Percentiles rank a stretch among this genome's conserved stretches.
Evolutionary conservation across 2,888 invertebrate genomes (phyloP).

Genomic region (Augochlorella aurata): DNA sequence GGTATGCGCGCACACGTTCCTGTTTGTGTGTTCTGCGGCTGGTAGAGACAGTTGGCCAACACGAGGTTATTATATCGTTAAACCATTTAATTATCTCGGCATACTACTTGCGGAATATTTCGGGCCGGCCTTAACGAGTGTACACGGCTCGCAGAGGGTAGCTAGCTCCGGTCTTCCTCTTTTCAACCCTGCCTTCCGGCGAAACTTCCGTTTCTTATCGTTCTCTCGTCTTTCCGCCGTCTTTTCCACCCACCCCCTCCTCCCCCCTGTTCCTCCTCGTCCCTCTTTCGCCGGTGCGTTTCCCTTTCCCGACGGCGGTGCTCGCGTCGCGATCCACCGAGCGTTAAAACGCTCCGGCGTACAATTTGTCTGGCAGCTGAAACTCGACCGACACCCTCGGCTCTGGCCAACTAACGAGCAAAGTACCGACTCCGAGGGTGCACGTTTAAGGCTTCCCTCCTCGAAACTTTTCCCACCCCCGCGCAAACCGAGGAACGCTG

Average conservation of each 20-base stretch:
- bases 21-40: conserved; percentile 65
- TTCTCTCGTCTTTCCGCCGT: not conserved
- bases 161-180: conserved; percentile 6
- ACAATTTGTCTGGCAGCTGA: conserved; percentile 74
- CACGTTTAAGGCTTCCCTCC: conserved; percentile 54
- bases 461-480: conserved; percentile 53
- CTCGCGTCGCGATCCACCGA: conserved; percentile 58
- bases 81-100: conserved; percentile 82
- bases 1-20: conserved; percentile 8
- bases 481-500: conserved; percentile 21
- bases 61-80: conserved; percentile 81
- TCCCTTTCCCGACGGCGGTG: not conserved
- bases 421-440: conserved; percentile 51
- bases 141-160: conserved; percentile 60
- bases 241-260: conserved; percentile 24
- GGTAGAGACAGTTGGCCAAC: conserved; percentile 73
- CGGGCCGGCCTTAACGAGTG: conserved; percentile 74
- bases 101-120: conserved; percentile 80
- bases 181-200: conserved; percentile 29
- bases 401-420: conserved; percentile 63
- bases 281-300: not conserved
- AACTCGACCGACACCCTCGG: conserved; percentile 52
- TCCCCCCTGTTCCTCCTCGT: conserved; percentile 77
- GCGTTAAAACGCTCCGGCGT: conserved; percentile 70
- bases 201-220: conserved; percentile 68